Evolutionary conservation across 2,797 vertebrate genomes (phyloP), one percentile per base, ranked within the genome.

Genomic region (Nothura maculosa): DNA sequence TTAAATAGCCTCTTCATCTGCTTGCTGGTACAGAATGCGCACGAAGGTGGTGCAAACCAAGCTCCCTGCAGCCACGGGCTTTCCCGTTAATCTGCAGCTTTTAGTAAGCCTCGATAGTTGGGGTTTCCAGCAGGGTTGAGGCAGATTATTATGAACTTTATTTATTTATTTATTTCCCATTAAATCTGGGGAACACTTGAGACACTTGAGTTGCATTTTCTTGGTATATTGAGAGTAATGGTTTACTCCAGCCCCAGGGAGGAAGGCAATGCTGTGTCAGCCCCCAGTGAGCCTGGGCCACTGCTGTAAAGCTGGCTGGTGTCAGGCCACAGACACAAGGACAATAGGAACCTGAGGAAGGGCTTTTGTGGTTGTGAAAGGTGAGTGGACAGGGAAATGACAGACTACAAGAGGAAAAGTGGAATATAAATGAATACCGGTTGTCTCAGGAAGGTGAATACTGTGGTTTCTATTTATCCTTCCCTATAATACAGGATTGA

Each of bases 211-310:
- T 40, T n/a, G 8, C 28, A 20, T 5, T 14, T 43, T 34, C 27
- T 36, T 16, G 16, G 42, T 30, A 14, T 55, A 17, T 36, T n/a
- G 19, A 28, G 40, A 79, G 30, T 63, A 60, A 45, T 90, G 43
- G 75, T 81, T 92, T n/a, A 5, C 55, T 77, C 58, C 43, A 9
- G 2, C 52, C 63, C 52, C 77, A 48, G 11, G 24, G 1, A 3
- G 34, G 61, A 89, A 67, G 81, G 92, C 76, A 90, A 40, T 85
- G 90, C 89, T 93, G 89, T 89, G 94, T 94, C 90, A 96, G 92
- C 9, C 91, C 76, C 84, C 21, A 84, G 83, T 92, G 90, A 62
- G 30, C 11, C 63, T 84, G 52, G 70, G 45, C 25, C 69, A 90
- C 21, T 47, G 52, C 14, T 5, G 68, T 52, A 15, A 15, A 81